phyloP scores from a whole-genome alignment of 2,888 invertebrate genomes.

The Amphipoea lucens region DNA sequence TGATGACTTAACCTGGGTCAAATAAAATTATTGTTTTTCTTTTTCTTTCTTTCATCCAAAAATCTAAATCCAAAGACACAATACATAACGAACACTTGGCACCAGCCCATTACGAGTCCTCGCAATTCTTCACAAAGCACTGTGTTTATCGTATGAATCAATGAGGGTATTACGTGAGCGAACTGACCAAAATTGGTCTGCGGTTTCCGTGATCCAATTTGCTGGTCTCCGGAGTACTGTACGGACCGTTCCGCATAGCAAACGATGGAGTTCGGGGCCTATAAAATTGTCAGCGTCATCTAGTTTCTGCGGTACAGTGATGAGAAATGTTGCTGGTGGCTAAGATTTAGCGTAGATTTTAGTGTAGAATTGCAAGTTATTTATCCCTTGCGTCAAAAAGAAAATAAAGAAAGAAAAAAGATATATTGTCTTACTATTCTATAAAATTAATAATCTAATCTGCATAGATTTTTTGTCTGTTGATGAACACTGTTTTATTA shows the following conservation, averaged over 20 bases:
- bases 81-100: constrained; percentile 38
- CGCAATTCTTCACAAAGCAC: constrained; percentile 61
- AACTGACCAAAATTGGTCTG: constrained; percentile 80
- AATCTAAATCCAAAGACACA: constrained; percentile 7
- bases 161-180: constrained; percentile 77
- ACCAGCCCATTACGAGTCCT: constrained; percentile 38
- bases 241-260: constrained; percentile 61
- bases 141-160: constrained; percentile 76
- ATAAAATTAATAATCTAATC: not conserved
- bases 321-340: not conserved
- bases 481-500: not conserved
- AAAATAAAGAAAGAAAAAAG: not conserved
- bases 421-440: not conserved
- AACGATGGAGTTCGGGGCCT: constrained; percentile 38
- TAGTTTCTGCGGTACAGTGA: not conserved
- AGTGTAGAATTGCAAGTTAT: not conserved
- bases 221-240: constrained; percentile 67
- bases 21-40: no score
- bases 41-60: not conserved
- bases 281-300: constrained; percentile 31
- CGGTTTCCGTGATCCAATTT: constrained; percentile 78
- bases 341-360: no score
- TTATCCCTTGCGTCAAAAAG: not conserved
- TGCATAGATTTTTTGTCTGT: not conserved
- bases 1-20: no score